Base-by-base conservation (phyloP, 1,140 invertebrate species). In the Scylla paramamosain region DNA sequence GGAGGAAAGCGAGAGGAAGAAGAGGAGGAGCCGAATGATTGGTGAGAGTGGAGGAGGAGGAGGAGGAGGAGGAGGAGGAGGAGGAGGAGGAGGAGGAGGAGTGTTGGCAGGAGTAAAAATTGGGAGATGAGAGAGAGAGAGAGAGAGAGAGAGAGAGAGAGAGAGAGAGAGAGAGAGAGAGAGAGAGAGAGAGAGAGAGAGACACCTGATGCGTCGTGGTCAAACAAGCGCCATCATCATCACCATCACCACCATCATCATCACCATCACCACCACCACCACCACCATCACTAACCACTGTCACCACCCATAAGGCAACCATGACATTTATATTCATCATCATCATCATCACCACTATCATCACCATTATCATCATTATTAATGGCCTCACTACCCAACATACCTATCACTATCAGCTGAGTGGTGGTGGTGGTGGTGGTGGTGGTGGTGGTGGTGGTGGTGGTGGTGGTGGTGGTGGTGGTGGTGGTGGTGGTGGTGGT, bases 21-120 rank as follows among this genome's bases (percentile, higher is more conserved):
- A 91, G 46, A 48, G 46, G 45, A 48, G 45, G 46, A 48, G 46
- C 4, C n/a, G 39, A 48, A 46, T 39, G 48, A 48, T 46, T 39
- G 48, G 89, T 46, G 89, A 91, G 89, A 91, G 59, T 28, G 31
- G 90, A 91, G 90, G 59, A 59, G 59, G 90, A 91, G 90, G 32
- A 31, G 52, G n/a, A 67, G 91, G 59, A 77, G 91, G 29, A 77
- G 91, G n/a, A 31, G 59, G 59, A 29, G 25, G 52, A 77, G 32
- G 32, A 31, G 91, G n/a, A 92, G 59, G 59, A 20, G 29, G 52
- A 67, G 59, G 31, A 25, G 59, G 48, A 31, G 91, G 32, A 28
- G 10, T 20, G 87, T 20, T 25, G 45, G 90, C 16, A n/a, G 31
- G 39, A 86, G 32, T 1, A n/a, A n/a, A 86, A 32, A 14, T 14